These are phyloP conservation scores for Chaetodon auriga DNA, from an alignment of 2,113 vertebrate genomes.

Conservation along the genomic window DNA sequence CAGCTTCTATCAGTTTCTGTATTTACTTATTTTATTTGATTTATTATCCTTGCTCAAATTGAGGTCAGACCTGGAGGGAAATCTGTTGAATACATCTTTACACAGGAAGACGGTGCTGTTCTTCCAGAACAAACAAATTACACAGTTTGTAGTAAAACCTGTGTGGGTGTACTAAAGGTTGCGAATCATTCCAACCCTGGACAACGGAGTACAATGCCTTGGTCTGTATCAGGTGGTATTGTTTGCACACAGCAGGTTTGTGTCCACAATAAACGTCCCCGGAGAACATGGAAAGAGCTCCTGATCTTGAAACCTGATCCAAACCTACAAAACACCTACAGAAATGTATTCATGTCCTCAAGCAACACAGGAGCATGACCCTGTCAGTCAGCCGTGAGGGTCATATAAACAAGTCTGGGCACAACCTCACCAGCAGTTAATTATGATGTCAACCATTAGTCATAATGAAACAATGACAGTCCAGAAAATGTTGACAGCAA, in stretches of 20 bases:
- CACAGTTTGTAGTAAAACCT: not conserved
- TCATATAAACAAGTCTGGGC: not conserved
- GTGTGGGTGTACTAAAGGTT: not conserved
- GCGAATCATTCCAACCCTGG: not conserved
- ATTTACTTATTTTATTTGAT: not conserved
- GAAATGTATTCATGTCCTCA: not conserved
- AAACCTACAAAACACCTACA: not conserved
- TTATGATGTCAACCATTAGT: not conserved
- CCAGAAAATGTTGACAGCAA: not conserved
- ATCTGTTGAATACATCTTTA: not conserved
- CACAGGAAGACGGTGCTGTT: not conserved
- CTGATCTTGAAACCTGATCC: conserved; percentile 44
- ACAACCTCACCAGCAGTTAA: not conserved
- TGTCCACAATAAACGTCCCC: conserved; percentile 48
- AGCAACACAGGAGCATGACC: not conserved
- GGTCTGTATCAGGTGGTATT: not conserved
- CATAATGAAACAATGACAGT: not conserved
- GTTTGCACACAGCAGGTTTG: conserved; percentile 28
- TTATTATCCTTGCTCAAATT: not conserved
- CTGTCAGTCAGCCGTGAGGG: not conserved
- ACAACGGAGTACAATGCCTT: not conserved
- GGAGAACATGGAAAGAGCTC: conserved; percentile 13
- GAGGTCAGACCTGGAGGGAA: not conserved
- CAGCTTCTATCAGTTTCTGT: not conserved
- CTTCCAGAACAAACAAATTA: not conserved